A percentile compares a stretch with the other conserved stretches of the same genome.
Conservation (phyloP, 2,888 invertebrate species). For the Miltochrista miniata region DNA sequence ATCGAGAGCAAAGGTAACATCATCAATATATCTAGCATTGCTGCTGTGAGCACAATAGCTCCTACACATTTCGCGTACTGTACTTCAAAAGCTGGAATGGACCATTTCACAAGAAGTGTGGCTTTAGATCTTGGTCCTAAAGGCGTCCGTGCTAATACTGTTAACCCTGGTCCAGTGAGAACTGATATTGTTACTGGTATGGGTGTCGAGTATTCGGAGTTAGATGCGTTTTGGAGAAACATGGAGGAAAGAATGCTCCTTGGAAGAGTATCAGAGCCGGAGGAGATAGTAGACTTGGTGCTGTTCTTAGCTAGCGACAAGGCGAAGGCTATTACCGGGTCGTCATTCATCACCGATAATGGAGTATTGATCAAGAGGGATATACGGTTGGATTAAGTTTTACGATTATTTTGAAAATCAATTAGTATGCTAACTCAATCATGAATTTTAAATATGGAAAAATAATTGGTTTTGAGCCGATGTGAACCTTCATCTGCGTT, state of each 20-base stretch:
- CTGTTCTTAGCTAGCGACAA: constrained; percentile 32
- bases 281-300: constrained; percentile 35
- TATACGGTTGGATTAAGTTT: no score
- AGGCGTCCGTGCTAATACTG: constrained; percentile 86
- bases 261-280: constrained; percentile 13
- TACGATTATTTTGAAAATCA: no score
- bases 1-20: constrained; percentile 36
- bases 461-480: no score
- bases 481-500: no score
- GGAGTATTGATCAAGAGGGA: no score
- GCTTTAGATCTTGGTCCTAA: constrained; percentile 85
- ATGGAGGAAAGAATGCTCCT: no score
- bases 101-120: constrained; percentile 88
- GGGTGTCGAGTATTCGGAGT: no score
- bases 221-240: no score
- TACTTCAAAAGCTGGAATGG: constrained; percentile 89
- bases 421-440: no score
- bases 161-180: constrained; percentile 84
- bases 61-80: constrained; percentile 68
- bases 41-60: neutral
- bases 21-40: constrained; percentile 31
- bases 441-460: no score
- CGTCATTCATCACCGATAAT: constrained; percentile 26
- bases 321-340: constrained; percentile 33
- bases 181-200: no score